Conservation (phyloP, 2,888 invertebrate genomes). For the Harmothoe impar region DNA sequence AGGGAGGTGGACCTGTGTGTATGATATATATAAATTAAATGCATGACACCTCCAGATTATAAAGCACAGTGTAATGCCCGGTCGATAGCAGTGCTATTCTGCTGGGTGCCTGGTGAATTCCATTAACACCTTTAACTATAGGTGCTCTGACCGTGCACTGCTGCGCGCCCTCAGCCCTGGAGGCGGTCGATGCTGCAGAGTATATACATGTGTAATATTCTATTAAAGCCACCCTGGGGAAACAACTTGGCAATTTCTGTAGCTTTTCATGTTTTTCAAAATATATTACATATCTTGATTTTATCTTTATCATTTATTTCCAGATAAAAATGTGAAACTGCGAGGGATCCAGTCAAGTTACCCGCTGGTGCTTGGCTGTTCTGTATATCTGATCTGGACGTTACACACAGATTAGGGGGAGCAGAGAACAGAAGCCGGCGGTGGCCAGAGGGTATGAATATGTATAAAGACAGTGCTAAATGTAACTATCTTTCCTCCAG, state of each 20-base stretch:
- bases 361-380: no score
- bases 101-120: no score
- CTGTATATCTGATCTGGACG: not conserved
- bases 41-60: no score
- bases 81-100: no score
- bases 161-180: no score
- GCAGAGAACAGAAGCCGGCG: not conserved
- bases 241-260: not conserved
- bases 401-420: not conserved
- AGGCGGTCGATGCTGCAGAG: no score
- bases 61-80: no score
- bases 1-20: no score
- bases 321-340: not conserved
- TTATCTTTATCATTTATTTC: not conserved
- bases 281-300: not conserved
- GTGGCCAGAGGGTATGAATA: not conserved
- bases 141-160: no score
- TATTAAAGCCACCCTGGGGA: not conserved
- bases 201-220: constrained; percentile 5
- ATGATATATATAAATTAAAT: no score
- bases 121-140: no score
- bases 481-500: constrained; percentile 24
- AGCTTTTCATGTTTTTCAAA: not conserved
- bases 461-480: not conserved
- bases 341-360: no score